These are phyloP conservation scores for Nysson spinosus DNA, from an alignment of 2,888 invertebrate genomes.

Conservation along the genomic window DNA sequence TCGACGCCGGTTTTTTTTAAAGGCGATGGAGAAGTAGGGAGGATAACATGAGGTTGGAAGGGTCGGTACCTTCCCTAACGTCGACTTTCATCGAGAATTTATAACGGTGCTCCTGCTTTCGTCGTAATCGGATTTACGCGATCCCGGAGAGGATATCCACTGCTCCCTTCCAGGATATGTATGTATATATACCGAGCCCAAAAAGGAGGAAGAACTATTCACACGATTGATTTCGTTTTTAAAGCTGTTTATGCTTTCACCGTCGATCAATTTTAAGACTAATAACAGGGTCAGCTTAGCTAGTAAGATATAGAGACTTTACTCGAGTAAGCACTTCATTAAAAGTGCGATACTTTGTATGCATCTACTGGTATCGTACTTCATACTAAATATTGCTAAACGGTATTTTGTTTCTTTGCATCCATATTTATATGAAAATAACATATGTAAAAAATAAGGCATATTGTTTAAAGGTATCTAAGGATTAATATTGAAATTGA, in stretches of 20 bases:
- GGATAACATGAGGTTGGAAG: constrained; percentile 18
- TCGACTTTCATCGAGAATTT: constrained; percentile 56
- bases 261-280: constrained; percentile 28
- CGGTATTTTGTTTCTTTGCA: too few species aligned
- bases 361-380: too few species aligned
- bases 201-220: constrained; percentile 21
- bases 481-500: too few species aligned
- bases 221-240: constrained; percentile 37
- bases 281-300: too few species aligned
- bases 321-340: too few species aligned
- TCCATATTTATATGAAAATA: too few species aligned
- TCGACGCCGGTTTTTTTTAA: constrained; percentile 21
- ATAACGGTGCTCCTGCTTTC: constrained; percentile 52
- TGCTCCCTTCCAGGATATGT: neutral
- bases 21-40: constrained; percentile 1
- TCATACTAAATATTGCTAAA: too few species aligned
- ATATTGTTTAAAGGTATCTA: too few species aligned
- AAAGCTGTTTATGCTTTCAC: constrained; percentile 26
- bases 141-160: constrained; percentile 33
- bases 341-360: too few species aligned
- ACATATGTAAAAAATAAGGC: too few species aligned
- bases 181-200: too few species aligned
- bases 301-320: too few species aligned
- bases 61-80: constrained; percentile 48
- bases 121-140: constrained; percentile 57